Evolutionary conservation across 2,888 invertebrate species (phyloP).

Genomic region (Ctena decussata): DNA sequence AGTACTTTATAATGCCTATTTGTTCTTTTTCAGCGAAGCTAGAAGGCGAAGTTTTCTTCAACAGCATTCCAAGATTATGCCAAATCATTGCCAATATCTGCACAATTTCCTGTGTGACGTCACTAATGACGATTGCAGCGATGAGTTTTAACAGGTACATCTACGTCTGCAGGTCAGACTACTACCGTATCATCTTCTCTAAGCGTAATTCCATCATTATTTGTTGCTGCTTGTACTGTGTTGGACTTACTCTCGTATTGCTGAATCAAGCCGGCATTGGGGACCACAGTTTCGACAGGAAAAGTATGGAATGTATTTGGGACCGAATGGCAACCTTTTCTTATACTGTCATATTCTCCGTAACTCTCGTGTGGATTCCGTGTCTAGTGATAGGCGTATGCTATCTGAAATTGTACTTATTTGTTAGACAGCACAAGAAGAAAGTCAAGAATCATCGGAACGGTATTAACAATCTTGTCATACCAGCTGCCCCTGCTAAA

Average conservation of each 20-base stretch:
- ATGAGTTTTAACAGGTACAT: slow-evolving; percentile 79
- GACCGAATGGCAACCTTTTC: slow-evolving; percentile 73
- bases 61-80: slow-evolving; percentile 69
- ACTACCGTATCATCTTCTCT: slow-evolving; percentile 69
- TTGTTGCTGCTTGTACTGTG: slow-evolving; percentile 66
- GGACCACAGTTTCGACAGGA: slow-evolving; percentile 74
- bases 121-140: slow-evolving; percentile 74
- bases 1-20: too few species aligned
- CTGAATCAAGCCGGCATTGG: slow-evolving; percentile 72
- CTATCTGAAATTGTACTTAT: slow-evolving; percentile 68
- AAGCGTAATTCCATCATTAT: slow-evolving; percentile 61
- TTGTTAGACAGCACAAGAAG: slow-evolving; percentile 47
- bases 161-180: slow-evolving; percentile 67
- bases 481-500: background rate
- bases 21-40: slow-evolving; percentile 71
- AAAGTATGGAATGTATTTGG: slow-evolving; percentile 78
- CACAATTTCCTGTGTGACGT: slow-evolving; percentile 76
- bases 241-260: slow-evolving; percentile 69
- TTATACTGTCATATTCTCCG: slow-evolving; percentile 75
- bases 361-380: slow-evolving; percentile 74
- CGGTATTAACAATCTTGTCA: background rate
- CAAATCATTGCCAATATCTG: slow-evolving; percentile 72
- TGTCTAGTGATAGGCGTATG: slow-evolving; percentile 66
- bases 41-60: slow-evolving; percentile 74
- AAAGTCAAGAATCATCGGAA: background rate